Base-by-base conservation (phyloP, 23 tunicate species). In the Phallusia fumigata region DNA sequence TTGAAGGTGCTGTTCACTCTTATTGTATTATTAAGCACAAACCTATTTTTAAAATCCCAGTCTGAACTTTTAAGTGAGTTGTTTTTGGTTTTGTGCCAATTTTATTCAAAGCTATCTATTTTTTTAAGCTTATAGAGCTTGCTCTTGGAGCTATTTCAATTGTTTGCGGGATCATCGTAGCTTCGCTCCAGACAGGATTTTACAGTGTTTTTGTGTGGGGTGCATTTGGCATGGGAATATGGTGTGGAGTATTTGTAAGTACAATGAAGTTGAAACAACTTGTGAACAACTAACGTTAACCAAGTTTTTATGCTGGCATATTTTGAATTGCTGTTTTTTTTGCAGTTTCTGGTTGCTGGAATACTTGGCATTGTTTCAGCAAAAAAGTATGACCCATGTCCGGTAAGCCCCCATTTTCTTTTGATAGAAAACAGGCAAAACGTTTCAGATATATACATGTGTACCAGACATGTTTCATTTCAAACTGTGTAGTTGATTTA, bases 241-340 rank as follows among this genome's bases (percentile, higher is more conserved):
- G 69, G 69, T 58, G 69, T 58, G 69, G 69, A 58, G 69, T 58
- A 3, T 58, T 58, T 58, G 69, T 58, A 58, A 58, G 69, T n/a
- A n/a, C n/a, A n/a, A n/a, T n/a, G n/a, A n/a, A n/a, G n/a, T n/a
- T n/a, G n/a, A n/a, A n/a, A n/a, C n/a, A n/a, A n/a, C n/a, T n/a
- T n/a, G n/a, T n/a, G n/a, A n/a, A n/a, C n/a, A n/a, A n/a, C n/a
- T n/a, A n/a, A n/a, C n/a, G n/a, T n/a, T n/a, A n/a, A n/a, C n/a
- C n/a, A n/a, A n/a, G n/a, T n/a, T n/a, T n/a, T n/a, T n/a, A n/a
- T 40, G 47, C 47, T 40, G 47, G 5, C 47, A n/a, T n/a, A n/a
- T n/a, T 40, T 40, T 40, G 8, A 40, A 40, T 40, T 10, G 5
- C 47, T 40, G 47, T 40, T 6, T 58, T 58, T 58, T 22, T 58